Percentiles rank a stretch among this genome's conserved stretches.
Evolutionary conservation across 2,888 invertebrate species (phyloP).

Genomic region (Morpho helenor): DNA sequence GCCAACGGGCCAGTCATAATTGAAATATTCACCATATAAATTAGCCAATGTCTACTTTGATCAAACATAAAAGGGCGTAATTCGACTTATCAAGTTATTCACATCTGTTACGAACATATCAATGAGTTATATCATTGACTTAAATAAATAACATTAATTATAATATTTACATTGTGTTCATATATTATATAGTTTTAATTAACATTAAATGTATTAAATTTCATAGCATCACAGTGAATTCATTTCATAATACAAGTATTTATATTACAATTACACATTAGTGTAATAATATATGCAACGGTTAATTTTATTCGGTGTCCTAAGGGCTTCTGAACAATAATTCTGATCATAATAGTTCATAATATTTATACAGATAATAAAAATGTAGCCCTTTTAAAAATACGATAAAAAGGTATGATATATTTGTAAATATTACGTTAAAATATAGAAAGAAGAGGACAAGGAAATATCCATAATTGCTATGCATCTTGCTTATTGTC

Average conservation of each 20-base stretch:
- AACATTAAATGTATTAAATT: constrained; percentile 48
- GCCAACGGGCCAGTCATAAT: too few relatives aligned
- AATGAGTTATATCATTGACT: constrained; percentile 11
- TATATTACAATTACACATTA: constrained; percentile 25
- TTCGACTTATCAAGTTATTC: too few relatives aligned
- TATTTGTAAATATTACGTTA: background rate
- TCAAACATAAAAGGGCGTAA: too few relatives aligned
- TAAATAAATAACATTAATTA: constrained; percentile 32
- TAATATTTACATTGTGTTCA: constrained; percentile 27
- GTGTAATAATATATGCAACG: constrained; percentile 15
- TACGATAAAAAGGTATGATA: background rate
- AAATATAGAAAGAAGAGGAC: background rate
- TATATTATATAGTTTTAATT: constrained; percentile 30
- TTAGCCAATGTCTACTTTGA: too few relatives aligned
- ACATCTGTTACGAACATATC: too few relatives aligned
- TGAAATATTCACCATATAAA: too few relatives aligned
- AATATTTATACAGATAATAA: background rate
- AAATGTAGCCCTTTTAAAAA: background rate
- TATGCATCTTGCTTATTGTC: constrained; percentile 36
- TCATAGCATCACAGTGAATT: constrained; percentile 76
- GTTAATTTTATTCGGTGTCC: constrained; percentile 5
- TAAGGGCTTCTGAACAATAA: constrained; percentile 12
- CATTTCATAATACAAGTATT: constrained; percentile 32
- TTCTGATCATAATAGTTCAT: background rate
- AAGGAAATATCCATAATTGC: constrained; percentile 7